Evolutionary conservation across 2,113 vertebrate species (phyloP).

Genomic region (Pheucticus melanocephalus): DNA sequence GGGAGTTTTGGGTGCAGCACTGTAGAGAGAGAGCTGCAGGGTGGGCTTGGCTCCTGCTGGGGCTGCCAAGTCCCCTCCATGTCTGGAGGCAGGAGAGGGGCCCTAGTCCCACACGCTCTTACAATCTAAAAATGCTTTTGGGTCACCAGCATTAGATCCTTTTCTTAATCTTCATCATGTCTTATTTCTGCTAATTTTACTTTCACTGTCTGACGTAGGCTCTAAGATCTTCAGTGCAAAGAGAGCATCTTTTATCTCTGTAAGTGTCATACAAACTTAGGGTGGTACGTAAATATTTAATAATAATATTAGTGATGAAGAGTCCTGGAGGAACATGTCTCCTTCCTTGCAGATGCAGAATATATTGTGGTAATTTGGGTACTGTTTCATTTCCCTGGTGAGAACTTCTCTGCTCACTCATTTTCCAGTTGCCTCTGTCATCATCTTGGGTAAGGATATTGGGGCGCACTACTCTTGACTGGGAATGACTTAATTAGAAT

Average conservation of each 20-base stretch:
- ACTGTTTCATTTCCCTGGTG: background rate
- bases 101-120: background rate
- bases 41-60: background rate
- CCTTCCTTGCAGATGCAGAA: background rate
- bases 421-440: background rate
- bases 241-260: conserved; percentile 31
- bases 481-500: background rate
- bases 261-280: background rate
- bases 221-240: conserved; percentile 32
- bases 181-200: background rate
- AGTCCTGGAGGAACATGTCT: background rate
- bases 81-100: background rate
- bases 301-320: conserved; percentile 33
- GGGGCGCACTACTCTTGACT: background rate
- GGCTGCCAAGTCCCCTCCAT: fast-evolving
- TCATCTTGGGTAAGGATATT: background rate
- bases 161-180: background rate
- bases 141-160: background rate
- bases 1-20: background rate
- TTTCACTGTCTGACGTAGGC: background rate
- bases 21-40: background rate
- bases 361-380: background rate
- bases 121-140: conserved; percentile 27
- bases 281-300: conserved; percentile 34
- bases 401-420: background rate